These are phyloP conservation scores for Galerucella pusilla DNA, from an alignment of 2,888 invertebrate genomes.

Conservation along the genomic window DNA sequence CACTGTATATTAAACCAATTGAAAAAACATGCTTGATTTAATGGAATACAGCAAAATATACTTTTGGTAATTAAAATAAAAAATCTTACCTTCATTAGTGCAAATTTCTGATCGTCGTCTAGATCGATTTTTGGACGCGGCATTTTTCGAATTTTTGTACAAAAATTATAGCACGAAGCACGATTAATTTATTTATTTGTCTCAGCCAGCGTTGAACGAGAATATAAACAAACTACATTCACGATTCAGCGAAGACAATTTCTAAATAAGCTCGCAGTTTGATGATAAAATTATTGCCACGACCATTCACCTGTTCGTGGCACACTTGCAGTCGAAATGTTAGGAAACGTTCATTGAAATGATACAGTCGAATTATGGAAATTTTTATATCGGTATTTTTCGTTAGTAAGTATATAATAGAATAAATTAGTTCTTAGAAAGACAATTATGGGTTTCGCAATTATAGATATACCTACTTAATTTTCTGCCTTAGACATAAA, in stretches of 20 bases:
- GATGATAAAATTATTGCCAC: not conserved
- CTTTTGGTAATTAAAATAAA: not conserved
- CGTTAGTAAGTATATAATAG: not conserved
- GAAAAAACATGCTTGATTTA: too few species aligned
- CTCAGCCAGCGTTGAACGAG: not conserved
- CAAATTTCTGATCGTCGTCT: constrained; percentile 80
- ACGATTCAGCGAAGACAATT: not conserved
- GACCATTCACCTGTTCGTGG: not conserved
- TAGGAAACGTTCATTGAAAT: not conserved
- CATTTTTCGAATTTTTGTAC: constrained; percentile 13
- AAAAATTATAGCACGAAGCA: not conserved
- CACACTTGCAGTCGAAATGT: constrained; percentile 5
- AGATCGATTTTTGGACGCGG: constrained; percentile 58
- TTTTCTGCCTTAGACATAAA: too few species aligned
- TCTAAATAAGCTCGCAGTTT: not conserved
- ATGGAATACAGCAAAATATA: too few species aligned
- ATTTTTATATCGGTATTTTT: not conserved
- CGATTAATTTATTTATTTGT: not conserved
- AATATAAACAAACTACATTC: not conserved
- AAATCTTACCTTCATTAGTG: constrained; percentile 78
- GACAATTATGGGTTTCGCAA: too few species aligned
- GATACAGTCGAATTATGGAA: constrained; percentile 2
- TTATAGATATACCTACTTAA: too few species aligned
- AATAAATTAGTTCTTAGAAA: not conserved
- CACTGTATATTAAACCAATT: too few species aligned